Evolutionary conservation across 2,113 vertebrate genomes (phyloP).

Genomic region (Crotalus helleri): DNA sequence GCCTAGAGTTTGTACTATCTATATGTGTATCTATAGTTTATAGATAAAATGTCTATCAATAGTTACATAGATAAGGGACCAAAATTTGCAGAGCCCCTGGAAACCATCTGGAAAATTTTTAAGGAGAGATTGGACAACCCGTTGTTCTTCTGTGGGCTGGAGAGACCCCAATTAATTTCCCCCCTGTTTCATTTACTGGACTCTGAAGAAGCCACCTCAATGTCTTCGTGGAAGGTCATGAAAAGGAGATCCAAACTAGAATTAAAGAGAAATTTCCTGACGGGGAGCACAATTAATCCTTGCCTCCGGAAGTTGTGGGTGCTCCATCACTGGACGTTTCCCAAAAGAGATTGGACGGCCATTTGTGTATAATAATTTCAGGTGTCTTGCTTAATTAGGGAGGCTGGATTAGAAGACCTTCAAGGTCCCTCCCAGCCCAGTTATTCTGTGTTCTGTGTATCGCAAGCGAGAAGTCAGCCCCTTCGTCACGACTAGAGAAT

Average conservation of each 20-base stretch:
- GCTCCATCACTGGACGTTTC: background rate
- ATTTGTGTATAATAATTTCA: background rate
- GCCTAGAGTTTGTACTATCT: too few species aligned
- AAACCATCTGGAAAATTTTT: too few species aligned
- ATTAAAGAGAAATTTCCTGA: background rate
- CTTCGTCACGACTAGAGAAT: background rate
- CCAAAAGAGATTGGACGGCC: background rate
- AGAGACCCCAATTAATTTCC: background rate
- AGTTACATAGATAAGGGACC: too few species aligned
- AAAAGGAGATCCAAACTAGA: background rate
- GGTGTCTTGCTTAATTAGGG: background rate
- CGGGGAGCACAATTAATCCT: background rate
- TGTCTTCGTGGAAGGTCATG: background rate
- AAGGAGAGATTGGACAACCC: too few species aligned
- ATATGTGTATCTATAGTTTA: too few species aligned
- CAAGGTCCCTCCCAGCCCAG: background rate
- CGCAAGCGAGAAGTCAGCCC: background rate
- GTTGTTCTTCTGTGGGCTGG: too few species aligned
- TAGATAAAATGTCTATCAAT: too few species aligned
- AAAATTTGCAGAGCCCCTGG: too few species aligned
- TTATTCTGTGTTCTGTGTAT: background rate
- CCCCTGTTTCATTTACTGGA: background rate
- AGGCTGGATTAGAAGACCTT: background rate
- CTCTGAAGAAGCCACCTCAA: background rate
- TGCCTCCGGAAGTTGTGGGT: background rate